A percentile compares a stretch with the other conserved stretches of the same genome.
Conservation (phyloP, 35 echinoderm and acorn worm species). For the Heliocidaris erythrogramma region DNA sequence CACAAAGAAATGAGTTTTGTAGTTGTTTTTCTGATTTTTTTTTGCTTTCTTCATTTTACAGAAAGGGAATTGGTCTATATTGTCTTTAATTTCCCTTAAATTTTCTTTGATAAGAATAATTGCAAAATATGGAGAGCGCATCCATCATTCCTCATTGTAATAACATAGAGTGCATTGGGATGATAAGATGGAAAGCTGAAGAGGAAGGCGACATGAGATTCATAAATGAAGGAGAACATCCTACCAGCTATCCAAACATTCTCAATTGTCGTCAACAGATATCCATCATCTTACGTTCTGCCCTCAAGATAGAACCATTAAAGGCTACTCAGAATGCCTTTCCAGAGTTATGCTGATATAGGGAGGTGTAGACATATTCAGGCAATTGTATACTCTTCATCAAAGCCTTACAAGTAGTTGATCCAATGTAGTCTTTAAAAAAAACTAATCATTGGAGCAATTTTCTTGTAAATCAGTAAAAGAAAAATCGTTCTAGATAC, state of each 20-base stretch:
- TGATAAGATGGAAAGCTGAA: background rate
- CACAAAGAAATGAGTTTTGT: too few relatives aligned
- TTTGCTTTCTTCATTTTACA: too few relatives aligned
- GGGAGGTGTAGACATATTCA: background rate
- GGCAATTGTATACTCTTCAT: background rate
- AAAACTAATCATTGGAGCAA: too few relatives aligned
- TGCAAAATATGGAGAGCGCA: background rate
- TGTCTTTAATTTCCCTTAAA: background rate
- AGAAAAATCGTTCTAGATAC: too few relatives aligned
- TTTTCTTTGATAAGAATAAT: background rate
- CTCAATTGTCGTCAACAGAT: background rate
- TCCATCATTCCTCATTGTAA: background rate
- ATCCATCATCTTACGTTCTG: background rate
- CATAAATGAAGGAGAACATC: background rate
- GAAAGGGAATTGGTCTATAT: background rate
- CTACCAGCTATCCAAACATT: constrained; percentile 1
- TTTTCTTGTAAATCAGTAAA: too few relatives aligned
- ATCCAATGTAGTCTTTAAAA: too few relatives aligned
- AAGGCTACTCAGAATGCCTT: background rate
- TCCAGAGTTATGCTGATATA: background rate
- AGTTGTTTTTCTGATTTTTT: too few relatives aligned
- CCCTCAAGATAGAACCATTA: background rate
- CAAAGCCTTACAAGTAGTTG: background rate
- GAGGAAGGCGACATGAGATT: background rate
- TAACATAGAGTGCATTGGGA: background rate